These are phyloP conservation scores for Grapholita molesta DNA, from an alignment of 1,140 invertebrate genomes.

Conservation along the genomic window DNA sequence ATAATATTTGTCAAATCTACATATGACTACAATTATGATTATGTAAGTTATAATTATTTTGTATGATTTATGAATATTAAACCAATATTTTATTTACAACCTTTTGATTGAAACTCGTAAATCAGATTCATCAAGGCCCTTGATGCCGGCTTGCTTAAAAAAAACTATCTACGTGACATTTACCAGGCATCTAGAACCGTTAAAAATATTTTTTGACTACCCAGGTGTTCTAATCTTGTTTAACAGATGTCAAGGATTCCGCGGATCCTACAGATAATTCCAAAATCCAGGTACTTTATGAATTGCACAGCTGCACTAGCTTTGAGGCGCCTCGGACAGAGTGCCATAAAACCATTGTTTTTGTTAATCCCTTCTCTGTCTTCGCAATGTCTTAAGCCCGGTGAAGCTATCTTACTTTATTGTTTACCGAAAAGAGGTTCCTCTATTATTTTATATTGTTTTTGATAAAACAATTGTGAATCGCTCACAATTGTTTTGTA, in stretches of 20 bases:
- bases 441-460: not conserved
- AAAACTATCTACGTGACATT: not conserved
- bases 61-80: too few species aligned
- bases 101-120: too few species aligned
- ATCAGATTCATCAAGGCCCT: too few species aligned
- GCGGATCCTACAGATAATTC: not conserved
- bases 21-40: too few species aligned
- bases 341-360: slow-evolving; percentile 2
- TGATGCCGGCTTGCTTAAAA: too few species aligned
- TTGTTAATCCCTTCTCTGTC: not conserved
- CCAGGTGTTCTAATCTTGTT: not conserved
- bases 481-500: slow-evolving; percentile 13
- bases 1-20: too few species aligned
- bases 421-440: not conserved
- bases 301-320: not conserved
- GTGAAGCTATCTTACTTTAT: not conserved
- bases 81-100: too few species aligned
- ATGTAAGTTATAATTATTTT: too few species aligned
- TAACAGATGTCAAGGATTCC: not conserved
- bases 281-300: not conserved
- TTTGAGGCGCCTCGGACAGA: not conserved
- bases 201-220: not conserved
- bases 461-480: not conserved
- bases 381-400: not conserved
- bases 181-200: not conserved